A percentile compares a stretch with the other conserved stretches of the same genome.
Conservation (phyloP, 2,797 vertebrate species). For the Pitangus sulphuratus region DNA sequence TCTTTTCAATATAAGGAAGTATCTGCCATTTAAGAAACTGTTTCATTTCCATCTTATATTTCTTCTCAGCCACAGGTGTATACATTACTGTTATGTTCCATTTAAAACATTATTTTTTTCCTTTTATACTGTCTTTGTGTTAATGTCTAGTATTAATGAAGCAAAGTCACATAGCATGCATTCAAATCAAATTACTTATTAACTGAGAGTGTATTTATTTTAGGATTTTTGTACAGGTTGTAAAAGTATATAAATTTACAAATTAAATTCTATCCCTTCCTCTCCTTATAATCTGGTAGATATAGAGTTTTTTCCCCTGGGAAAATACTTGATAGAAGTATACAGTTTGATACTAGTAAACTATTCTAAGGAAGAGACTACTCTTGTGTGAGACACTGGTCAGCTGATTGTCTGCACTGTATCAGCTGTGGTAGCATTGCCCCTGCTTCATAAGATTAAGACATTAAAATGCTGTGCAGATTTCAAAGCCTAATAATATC, state of each 20-base stretch:
- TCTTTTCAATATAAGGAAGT: neutral
- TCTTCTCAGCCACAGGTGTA: neutral
- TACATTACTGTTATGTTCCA: neutral
- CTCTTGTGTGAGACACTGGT: neutral
- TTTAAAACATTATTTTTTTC: neutral
- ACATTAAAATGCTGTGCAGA: neutral
- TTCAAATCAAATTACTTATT: neutral
- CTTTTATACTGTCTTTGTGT: neutral
- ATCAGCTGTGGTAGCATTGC: neutral
- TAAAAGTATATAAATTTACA: neutral
- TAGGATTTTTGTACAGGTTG: neutral
- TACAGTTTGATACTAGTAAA: neutral
- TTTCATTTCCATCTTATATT: neutral
- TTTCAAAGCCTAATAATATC: neutral
- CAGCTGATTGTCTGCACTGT: neutral
- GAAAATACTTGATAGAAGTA: neutral
- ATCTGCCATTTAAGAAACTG: neutral
- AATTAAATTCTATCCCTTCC: neutral
- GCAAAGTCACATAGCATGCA: neutral
- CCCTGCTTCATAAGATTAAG: neutral
- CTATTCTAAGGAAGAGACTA: neutral
- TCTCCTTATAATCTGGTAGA: neutral
- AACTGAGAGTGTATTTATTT: neutral
- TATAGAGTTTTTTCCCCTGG: neutral
- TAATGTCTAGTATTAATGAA: neutral